Conservation (phyloP, 2,888 invertebrate genomes). For the Eilema griseolum region DNA sequence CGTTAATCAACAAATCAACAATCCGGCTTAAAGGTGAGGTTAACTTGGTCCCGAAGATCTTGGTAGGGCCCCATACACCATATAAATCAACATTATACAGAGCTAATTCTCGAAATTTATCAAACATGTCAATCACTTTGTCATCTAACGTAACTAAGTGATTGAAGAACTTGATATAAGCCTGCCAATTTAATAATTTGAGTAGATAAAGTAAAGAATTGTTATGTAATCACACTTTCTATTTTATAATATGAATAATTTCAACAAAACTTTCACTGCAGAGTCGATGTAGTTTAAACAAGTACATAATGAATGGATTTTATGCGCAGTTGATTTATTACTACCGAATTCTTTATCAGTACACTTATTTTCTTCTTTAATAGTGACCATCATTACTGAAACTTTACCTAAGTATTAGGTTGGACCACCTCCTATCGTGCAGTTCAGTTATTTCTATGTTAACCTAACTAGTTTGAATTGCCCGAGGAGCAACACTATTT, state of each 20-base stretch:
- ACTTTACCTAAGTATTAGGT: too few relatives aligned
- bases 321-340: conserved; percentile 6
- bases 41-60: too few relatives aligned
- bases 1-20: background rate
- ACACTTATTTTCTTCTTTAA: too few relatives aligned
- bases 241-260: conserved; percentile 21
- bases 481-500: background rate
- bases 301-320: background rate
- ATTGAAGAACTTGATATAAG: background rate
- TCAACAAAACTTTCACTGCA: conserved; percentile 22
- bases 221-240: conserved; percentile 20
- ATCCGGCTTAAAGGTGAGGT: too few relatives aligned
- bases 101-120: background rate
- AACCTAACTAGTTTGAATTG: conserved; percentile 8
- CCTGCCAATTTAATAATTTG: background rate
- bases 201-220: background rate
- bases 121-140: background rate
- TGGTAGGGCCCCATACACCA: background rate
- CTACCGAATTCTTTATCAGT: background rate
- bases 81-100: background rate
- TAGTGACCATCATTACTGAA: too few relatives aligned
- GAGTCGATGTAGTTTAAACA: conserved; percentile 6
- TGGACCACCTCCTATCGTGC: too few relatives aligned
- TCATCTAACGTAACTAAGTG: background rate
- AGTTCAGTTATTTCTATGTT: too few relatives aligned